Evolutionary conservation across 1,140 invertebrate species (phyloP).

Genomic region (Drosophila asahinai): DNA sequence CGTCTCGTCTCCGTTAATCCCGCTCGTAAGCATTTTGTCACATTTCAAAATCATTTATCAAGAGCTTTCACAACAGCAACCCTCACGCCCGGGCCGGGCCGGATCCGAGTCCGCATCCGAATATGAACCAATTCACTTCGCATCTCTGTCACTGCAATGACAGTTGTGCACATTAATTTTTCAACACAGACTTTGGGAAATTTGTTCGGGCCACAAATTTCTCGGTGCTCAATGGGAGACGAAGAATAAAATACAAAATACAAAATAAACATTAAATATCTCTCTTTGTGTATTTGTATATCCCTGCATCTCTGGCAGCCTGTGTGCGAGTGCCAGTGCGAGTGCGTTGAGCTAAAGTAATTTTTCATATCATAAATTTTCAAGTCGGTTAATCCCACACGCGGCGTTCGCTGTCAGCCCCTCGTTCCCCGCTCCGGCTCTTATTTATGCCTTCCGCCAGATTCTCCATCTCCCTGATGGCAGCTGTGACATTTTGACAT

Average conservation of each 20-base stretch:
- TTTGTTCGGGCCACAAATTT: conserved; percentile 77
- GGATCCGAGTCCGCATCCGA: background rate
- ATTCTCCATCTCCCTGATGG: conserved; percentile 56
- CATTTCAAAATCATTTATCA: conserved; percentile 84
- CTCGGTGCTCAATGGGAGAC: conserved; percentile 48
- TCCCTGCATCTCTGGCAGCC: conserved; percentile 27
- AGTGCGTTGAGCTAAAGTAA: conserved; percentile 69
- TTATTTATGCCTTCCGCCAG: conserved; percentile 70
- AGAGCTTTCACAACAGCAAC: conserved; percentile 78
- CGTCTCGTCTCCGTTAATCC: conserved; percentile 66
- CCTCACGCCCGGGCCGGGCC: conserved; percentile 61
- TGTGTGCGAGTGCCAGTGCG: conserved; percentile 15
- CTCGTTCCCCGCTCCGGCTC: conserved; percentile 17
- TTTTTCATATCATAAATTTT: conserved; percentile 84
- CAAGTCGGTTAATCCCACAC: conserved; percentile 82
- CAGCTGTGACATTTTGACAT: conserved; percentile 84
- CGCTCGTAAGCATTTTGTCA: conserved; percentile 83
- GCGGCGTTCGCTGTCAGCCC: conserved; percentile 59
- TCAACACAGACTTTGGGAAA: conserved; percentile 78
- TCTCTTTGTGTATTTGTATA: conserved; percentile 28
- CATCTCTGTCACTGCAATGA: conserved; percentile 78
- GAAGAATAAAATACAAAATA: conserved; percentile 63
- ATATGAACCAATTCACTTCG: conserved; percentile 47
- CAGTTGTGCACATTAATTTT: conserved; percentile 82
- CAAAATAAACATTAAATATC: conserved; percentile 66